These are phyloP conservation scores for Anser cygnoides DNA, from an alignment of 2,113 vertebrate genomes.

Conservation along the genomic window DNA sequence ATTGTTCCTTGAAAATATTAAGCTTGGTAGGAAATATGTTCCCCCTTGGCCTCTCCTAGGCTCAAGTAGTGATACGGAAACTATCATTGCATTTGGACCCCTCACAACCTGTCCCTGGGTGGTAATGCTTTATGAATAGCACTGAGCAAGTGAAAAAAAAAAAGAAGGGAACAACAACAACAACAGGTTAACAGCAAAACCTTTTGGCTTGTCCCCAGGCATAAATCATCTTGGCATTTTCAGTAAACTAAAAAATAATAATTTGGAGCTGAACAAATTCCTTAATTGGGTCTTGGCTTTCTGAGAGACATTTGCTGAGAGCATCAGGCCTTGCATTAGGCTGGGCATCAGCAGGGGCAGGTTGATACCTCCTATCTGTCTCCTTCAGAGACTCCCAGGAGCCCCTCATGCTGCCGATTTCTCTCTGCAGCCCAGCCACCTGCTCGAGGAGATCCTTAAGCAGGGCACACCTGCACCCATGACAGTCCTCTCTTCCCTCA, in stretches of 20 bases:
- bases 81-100: constrained; percentile 44
- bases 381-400: too few relatives aligned
- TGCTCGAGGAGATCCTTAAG: too few relatives aligned
- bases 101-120: constrained; percentile 49
- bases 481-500: too few relatives aligned
- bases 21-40: background rate
- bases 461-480: too few relatives aligned
- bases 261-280: background rate
- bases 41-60: constrained; percentile 24
- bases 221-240: background rate
- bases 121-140: constrained; percentile 39
- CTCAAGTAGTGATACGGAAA: constrained; percentile 46
- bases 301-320: background rate
- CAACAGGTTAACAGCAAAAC: background rate
- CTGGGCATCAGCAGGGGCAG: too few relatives aligned
- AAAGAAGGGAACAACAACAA: background rate
- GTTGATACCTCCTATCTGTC: too few relatives aligned
- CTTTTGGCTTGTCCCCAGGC: constrained; percentile 3
- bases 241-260: background rate
- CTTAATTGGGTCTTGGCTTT: background rate
- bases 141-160: constrained; percentile 43
- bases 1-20: constrained; percentile 60
- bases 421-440: too few relatives aligned
- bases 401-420: too few relatives aligned
- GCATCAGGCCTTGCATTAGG: background rate